Evolutionary conservation across 1,140 invertebrate species (phyloP).

Genomic region (Neomicropteryx cornuta): DNA sequence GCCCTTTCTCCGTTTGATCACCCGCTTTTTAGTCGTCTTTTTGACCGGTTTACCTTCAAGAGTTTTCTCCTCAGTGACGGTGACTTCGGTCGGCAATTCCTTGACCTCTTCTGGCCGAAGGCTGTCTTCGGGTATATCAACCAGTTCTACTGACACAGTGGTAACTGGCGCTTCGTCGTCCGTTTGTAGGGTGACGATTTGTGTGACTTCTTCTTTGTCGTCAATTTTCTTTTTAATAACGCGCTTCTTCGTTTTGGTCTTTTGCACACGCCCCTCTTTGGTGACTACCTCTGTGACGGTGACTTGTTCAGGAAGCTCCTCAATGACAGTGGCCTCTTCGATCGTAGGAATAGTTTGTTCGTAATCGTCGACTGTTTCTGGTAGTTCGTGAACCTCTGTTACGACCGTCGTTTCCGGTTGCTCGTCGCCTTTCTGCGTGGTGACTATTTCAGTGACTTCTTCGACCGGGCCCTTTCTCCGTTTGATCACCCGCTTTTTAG

Average conservation of each 20-base stretch:
- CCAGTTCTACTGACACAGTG: constrained; percentile 24
- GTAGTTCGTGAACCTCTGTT: not conserved
- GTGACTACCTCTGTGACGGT: constrained; percentile 11
- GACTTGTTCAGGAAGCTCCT: constrained; percentile 29
- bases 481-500: constrained; percentile 16
- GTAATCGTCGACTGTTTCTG: not conserved
- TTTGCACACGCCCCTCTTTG: constrained; percentile 18
- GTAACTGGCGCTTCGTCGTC: constrained; percentile 26
- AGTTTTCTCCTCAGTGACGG: constrained; percentile 12
- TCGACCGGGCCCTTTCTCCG: constrained; percentile 16
- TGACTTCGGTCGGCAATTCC: no score
- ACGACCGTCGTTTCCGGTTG: constrained; percentile 12
- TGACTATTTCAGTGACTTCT: constrained; percentile 15
- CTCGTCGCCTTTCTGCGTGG: constrained; percentile 11
- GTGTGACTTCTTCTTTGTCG: constrained; percentile 25
- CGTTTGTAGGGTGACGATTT: constrained; percentile 33
- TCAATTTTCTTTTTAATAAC: constrained; percentile 27
- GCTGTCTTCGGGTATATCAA: constrained; percentile 11
- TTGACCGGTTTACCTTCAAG: constrained; percentile 12
- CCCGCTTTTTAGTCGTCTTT: constrained; percentile 20
- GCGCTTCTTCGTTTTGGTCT: constrained; percentile 23
- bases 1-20: constrained; percentile 19
- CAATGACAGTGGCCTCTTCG: constrained; percentile 14
- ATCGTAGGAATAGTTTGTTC: no score
- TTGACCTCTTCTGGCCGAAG: no score